phyloP scores from a whole-genome alignment of 2,797 vertebrate genomes.

The Chaenodraco wilsoni region DNA sequence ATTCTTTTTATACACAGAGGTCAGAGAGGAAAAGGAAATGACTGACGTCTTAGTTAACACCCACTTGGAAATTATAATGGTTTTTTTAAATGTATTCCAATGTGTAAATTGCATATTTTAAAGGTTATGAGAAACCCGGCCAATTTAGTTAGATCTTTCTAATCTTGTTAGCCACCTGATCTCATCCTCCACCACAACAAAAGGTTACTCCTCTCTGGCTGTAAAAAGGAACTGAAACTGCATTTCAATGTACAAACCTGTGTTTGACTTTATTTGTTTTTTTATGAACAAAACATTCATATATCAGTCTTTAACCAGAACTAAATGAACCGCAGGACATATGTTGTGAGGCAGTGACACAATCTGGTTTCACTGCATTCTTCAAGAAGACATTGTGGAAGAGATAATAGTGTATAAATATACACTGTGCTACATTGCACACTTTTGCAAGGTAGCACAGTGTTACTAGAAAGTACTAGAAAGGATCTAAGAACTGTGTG shows the following conservation, averaged over 20 bases:
- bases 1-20: conserved; percentile 41
- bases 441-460: neutral
- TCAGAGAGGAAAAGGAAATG: conserved; percentile 32
- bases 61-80: conserved; percentile 11
- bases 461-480: too few relatives aligned
- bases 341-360: neutral
- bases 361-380: conserved; percentile 6
- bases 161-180: too few relatives aligned
- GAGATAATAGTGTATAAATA: neutral
- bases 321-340: neutral
- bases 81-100: neutral
- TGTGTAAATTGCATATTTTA: neutral
- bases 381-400: neutral
- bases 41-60: conserved; percentile 26
- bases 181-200: too few relatives aligned
- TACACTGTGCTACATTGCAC: neutral
- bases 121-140: neutral
- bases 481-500: neutral
- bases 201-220: too few relatives aligned
- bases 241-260: too few relatives aligned
- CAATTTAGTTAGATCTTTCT: too few relatives aligned
- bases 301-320: neutral
- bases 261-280: too few relatives aligned
- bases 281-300: too few relatives aligned
- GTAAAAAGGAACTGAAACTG: too few relatives aligned